Conservation (phyloP, 2,797 vertebrate genomes). For the Melanogrammus aeglefinus region DNA sequence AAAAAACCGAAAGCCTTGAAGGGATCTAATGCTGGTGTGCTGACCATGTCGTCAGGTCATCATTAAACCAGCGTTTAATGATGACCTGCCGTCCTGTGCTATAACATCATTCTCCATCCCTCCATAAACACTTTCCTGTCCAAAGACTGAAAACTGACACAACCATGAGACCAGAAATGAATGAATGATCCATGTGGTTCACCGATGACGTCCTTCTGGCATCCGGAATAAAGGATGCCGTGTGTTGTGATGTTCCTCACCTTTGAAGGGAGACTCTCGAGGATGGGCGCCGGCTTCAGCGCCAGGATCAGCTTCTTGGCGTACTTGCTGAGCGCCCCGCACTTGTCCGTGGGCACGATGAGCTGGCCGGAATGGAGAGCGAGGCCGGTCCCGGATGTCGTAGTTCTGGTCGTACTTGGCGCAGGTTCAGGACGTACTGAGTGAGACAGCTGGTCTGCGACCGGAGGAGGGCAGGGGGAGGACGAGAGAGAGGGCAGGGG, state of each 20-base stretch:
- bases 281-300: constrained; percentile 91
- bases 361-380: constrained; percentile 98
- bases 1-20: not conserved
- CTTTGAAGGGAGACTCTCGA: constrained; percentile 99
- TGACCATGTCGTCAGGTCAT: too few species aligned
- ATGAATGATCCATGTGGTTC: not conserved
- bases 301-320: constrained; percentile 98
- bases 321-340: constrained; percentile 91
- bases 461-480: not conserved
- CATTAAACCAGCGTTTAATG: too few species aligned
- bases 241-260: constrained; percentile 53
- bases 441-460: constrained; percentile 91
- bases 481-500: not conserved
- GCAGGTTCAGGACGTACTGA: constrained; percentile 95
- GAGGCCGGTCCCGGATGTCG: constrained; percentile 92
- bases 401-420: constrained; percentile 99
- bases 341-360: constrained; percentile 93
- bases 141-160: not conserved
- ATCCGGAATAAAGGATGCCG: too few species aligned
- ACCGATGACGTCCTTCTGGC: too few species aligned
- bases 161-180: not conserved
- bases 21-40: not conserved
- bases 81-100: not conserved
- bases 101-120: not conserved
- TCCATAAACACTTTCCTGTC: not conserved